Evolutionary conservation across 1,140 invertebrate genomes (phyloP).

Genomic region (Procambarus clarkii): DNA sequence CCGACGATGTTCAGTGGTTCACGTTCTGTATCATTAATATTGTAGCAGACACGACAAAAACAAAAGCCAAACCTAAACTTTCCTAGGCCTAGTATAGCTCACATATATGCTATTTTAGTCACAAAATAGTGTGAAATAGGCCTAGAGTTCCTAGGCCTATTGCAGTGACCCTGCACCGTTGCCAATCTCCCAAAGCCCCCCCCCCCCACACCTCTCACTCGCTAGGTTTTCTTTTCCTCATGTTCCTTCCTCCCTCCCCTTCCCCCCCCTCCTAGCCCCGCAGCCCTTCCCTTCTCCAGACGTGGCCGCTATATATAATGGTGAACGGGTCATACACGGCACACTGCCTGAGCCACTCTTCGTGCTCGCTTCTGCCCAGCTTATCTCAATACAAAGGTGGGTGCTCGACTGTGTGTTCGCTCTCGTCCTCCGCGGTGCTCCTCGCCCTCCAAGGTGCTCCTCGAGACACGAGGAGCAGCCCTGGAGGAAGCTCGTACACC

Average conservation of each 20-base stretch:
- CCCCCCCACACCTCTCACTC: neutral
- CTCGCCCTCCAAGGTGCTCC: no score
- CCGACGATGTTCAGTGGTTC: no score
- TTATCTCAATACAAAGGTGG: slow-evolving; percentile 23
- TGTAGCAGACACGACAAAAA: no score
- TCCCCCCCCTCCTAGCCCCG: neutral
- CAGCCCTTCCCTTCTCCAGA: slow-evolving; percentile 18
- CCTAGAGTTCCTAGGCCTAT: no score
- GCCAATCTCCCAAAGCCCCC: neutral
- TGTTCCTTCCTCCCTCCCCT: neutral
- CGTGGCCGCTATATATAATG: slow-evolving; percentile 28
- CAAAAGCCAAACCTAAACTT: no score
- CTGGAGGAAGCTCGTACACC: no score
- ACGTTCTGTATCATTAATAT: no score
- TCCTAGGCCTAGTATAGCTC: no score
- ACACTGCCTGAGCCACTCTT: neutral
- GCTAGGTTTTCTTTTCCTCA: neutral
- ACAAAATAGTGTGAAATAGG: no score
- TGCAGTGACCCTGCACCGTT: neutral
- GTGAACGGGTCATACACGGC: neutral
- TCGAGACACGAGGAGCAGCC: no score
- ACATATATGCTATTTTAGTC: no score
- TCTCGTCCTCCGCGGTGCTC: no score
- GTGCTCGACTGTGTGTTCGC: neutral
- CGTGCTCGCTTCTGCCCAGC: neutral